A percentile compares a stretch with the other conserved stretches of the same genome.
phyloP scores from a whole-genome alignment of 2,888 invertebrate genomes.

The Drosophila tanythrix region DNA sequence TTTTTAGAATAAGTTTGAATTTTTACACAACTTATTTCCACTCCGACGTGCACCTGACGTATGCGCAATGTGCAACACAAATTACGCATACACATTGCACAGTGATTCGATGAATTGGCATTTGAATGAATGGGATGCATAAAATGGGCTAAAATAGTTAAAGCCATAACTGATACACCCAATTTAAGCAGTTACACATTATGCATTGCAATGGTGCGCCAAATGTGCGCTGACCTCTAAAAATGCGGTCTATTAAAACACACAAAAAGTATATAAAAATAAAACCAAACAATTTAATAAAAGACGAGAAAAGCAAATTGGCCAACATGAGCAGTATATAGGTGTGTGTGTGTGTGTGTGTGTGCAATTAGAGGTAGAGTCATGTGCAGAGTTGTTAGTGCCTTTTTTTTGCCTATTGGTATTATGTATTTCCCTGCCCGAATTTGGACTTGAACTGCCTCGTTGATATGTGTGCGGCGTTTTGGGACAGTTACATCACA shows the following conservation, averaged over 20 bases:
- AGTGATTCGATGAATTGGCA: neutral
- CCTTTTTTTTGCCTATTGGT: constrained; percentile 40
- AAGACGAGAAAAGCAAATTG: constrained; percentile 74
- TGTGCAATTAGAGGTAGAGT: constrained; percentile 77
- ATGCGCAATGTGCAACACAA: constrained; percentile 49
- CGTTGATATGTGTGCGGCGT: constrained; percentile 79
- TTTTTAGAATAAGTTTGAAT: neutral
- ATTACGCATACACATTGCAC: constrained; percentile 54
- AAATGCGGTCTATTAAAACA: constrained; percentile 72
- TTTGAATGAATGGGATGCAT: constrained; percentile 6
- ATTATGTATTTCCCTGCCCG: constrained; percentile 59
- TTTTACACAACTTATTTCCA: neutral
- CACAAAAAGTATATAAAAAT: constrained; percentile 30
- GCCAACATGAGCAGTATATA: constrained; percentile 49
- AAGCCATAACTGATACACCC: constrained; percentile 28
- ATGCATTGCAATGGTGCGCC: constrained; percentile 71
- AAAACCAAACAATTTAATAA: constrained; percentile 52
- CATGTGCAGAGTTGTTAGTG: constrained; percentile 56
- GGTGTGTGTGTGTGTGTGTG: constrained; percentile 25
- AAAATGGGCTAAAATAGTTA: constrained; percentile 16
- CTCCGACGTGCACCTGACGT: constrained; percentile 38
- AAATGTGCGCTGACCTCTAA: constrained; percentile 79
- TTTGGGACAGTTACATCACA: constrained; percentile 81
- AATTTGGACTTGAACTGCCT: constrained; percentile 81
- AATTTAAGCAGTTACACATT: constrained; percentile 38